Conservation (phyloP, 2,797 vertebrate genomes). For the Atherinosoma microstoma region DNA sequence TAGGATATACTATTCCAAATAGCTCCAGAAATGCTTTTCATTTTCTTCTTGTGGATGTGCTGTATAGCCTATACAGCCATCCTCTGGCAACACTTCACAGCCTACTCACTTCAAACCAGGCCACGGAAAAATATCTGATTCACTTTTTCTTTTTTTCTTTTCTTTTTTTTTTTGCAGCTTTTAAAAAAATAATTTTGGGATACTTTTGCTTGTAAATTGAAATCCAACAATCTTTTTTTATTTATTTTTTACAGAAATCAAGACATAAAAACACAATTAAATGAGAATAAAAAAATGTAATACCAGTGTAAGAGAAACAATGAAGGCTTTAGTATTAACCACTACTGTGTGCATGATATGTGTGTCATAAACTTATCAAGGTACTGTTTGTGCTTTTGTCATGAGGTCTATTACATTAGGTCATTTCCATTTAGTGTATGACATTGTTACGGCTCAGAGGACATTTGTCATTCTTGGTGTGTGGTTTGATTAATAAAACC, state of each 20-base stretch:
- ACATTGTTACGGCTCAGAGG: not conserved
- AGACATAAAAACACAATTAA: not conserved
- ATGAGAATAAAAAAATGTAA: not conserved
- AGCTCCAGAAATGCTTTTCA: not conserved
- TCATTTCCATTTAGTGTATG: not conserved
- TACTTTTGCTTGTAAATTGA: not conserved
- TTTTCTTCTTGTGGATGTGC: not conserved
- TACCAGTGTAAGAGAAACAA: not conserved
- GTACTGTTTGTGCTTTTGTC: not conserved
- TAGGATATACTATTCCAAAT: not conserved
- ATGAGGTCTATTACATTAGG: slow-evolving; percentile 1
- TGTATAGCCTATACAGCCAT: not conserved
- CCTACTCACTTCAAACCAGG: not conserved
- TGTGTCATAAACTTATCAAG: not conserved
- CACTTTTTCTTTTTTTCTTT: too few species aligned
- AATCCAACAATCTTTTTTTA: not conserved
- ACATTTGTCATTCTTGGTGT: not conserved
- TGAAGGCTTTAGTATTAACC: not conserved
- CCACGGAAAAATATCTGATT: not conserved
- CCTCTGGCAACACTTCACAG: not conserved
- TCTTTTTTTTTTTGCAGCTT: not conserved
- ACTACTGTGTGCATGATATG: not conserved
- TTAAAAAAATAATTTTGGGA: not conserved
- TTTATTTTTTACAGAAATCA: not conserved
- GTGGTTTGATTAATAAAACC: not conserved